A percentile compares a stretch with the other conserved stretches of the same genome.
Evolutionary conservation across 2,888 invertebrate species (phyloP).

Genomic region (Blastobasis adustella): DNA sequence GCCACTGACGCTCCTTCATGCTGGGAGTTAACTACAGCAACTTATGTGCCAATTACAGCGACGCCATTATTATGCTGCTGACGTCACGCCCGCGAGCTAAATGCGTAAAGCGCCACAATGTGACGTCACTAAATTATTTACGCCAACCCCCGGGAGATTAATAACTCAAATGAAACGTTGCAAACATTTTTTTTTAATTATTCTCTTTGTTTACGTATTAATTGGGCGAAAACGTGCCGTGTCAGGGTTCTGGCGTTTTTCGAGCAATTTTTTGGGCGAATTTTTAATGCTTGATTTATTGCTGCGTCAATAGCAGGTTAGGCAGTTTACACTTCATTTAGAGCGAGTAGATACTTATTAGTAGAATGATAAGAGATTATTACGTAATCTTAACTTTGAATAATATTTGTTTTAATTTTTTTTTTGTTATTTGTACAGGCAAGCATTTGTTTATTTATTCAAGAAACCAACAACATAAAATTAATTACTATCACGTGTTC

Average conservation of each 20-base stretch:
- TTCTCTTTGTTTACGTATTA: slow-evolving; percentile 23
- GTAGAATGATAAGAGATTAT: too few species aligned
- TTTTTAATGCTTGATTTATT: slow-evolving; percentile 12
- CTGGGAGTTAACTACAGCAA: too few species aligned
- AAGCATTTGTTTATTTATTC: too few species aligned
- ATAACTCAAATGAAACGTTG: slow-evolving; percentile 19
- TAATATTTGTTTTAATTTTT: too few species aligned
- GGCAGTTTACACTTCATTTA: too few species aligned
- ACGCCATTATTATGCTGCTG: not conserved
- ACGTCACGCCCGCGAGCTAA: not conserved
- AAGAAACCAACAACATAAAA: too few species aligned
- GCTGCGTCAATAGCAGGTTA: slow-evolving; percentile 12
- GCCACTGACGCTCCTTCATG: too few species aligned
- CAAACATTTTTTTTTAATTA: slow-evolving; percentile 19
- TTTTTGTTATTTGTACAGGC: too few species aligned
- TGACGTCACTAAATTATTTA: not conserved
- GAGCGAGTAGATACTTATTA: too few species aligned
- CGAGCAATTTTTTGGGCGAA: slow-evolving; percentile 6
- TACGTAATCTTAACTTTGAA: too few species aligned
- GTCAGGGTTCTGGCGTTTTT: slow-evolving; percentile 9
- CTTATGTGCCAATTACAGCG: too few species aligned
- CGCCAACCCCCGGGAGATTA: slow-evolving; percentile 9
- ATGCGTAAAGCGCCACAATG: not conserved
- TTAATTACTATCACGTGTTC: too few species aligned
- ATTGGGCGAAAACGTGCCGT: slow-evolving; percentile 16